These are phyloP conservation scores for Vidua chalybeata DNA, from an alignment of 2,113 vertebrate genomes.

Conservation along the genomic window DNA sequence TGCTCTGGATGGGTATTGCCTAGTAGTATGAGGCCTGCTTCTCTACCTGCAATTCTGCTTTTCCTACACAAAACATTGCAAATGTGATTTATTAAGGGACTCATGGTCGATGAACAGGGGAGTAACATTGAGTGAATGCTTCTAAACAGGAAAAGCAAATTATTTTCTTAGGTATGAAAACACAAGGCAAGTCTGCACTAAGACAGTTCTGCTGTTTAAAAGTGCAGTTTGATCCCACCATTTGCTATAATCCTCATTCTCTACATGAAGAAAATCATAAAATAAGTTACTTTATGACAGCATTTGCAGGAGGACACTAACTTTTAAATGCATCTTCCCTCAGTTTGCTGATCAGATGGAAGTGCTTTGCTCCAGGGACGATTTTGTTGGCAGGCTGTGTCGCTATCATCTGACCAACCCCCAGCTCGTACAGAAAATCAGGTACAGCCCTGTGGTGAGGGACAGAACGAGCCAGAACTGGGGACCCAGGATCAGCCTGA, in stretches of 20 bases:
- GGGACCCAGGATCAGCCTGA: conserved; percentile 83
- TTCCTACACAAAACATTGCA: background rate
- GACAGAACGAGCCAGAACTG: background rate
- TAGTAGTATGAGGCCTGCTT: background rate
- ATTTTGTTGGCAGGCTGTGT: conserved; percentile 85
- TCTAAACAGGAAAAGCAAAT: background rate
- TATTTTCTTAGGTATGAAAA: background rate
- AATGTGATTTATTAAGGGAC: background rate
- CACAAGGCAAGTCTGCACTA: background rate
- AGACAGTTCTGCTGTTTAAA: background rate
- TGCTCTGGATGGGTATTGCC: background rate
- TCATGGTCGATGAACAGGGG: background rate
- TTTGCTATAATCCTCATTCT: background rate
- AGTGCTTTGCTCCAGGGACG: conserved; percentile 80
- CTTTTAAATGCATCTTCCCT: background rate
- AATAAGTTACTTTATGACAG: background rate
- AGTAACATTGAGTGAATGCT: background rate
- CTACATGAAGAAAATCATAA: background rate
- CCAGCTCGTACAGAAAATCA: background rate
- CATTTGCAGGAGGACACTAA: background rate
- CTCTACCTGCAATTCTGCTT: background rate
- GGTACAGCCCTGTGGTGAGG: conserved; percentile 67
- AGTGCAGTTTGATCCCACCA: background rate
- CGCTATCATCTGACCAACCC: conserved; percentile 81
- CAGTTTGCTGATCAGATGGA: conserved; percentile 87